Conservation (phyloP, 2,888 invertebrate genomes). For the Timema podura region DNA sequence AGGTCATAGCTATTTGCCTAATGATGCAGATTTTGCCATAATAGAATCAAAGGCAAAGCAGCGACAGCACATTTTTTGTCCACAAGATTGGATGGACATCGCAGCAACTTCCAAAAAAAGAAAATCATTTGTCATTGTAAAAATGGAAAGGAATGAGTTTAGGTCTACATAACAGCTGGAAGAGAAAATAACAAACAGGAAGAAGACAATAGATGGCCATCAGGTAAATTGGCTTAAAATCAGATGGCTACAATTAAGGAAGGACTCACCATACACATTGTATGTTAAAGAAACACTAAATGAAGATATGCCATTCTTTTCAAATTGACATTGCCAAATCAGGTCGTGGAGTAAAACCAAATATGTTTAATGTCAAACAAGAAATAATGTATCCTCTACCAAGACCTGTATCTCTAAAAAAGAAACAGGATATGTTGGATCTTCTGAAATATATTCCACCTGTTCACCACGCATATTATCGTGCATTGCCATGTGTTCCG, state of each 20-base stretch:
- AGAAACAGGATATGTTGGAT: constrained; percentile 2
- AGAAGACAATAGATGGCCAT: neutral
- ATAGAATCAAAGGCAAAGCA: too few relatives aligned
- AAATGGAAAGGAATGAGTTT: neutral
- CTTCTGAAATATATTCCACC: constrained; percentile 22
- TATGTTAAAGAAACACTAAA: neutral
- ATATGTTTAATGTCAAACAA: neutral
- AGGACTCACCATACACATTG: too few relatives aligned
- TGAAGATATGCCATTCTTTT: neutral
- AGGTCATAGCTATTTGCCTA: too few relatives aligned
- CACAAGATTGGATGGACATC: neutral
- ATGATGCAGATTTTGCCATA: too few relatives aligned
- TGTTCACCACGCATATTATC: constrained; percentile 14
- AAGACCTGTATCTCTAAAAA: neutral
- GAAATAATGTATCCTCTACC: neutral
- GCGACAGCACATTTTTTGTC: too few relatives aligned
- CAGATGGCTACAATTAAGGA: too few relatives aligned
- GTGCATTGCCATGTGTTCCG: too few relatives aligned
- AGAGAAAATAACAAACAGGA: neutral
- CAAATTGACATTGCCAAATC: neutral
- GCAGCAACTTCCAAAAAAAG: neutral
- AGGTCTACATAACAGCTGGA: neutral
- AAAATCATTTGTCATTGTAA: neutral
- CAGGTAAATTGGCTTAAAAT: too few relatives aligned
- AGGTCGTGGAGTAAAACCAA: neutral